These are phyloP conservation scores for Dexiosoma caninum DNA, from an alignment of 2,888 invertebrate species.

Conservation along the genomic window DNA sequence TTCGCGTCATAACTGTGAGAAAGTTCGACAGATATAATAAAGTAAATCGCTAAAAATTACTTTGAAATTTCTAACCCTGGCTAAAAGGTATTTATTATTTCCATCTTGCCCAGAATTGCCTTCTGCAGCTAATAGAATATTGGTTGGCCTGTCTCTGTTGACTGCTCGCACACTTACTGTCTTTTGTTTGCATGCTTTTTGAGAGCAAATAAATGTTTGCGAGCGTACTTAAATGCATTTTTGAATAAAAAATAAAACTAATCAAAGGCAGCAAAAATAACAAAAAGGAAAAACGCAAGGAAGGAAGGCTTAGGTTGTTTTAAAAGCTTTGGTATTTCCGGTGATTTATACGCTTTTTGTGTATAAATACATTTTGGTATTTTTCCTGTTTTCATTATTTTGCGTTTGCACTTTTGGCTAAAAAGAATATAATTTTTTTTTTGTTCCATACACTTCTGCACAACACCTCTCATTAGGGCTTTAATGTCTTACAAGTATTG, in stretches of 20 bases:
- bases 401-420: neutral
- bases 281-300: neutral
- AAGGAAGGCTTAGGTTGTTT: constrained; percentile 54
- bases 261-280: no score
- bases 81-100: neutral
- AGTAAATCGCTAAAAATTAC: no score
- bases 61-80: no score
- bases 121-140: constrained; percentile 14
- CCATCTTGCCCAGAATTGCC: neutral
- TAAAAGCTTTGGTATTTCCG: constrained; percentile 59
- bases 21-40: no score
- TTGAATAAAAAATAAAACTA: neutral
- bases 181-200: constrained; percentile 2
- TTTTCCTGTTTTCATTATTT: constrained; percentile 3
- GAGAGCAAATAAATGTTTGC: constrained; percentile 11
- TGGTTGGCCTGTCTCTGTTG: constrained; percentile 8
- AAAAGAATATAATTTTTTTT: neutral
- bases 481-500: neutral
- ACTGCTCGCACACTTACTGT: neutral
- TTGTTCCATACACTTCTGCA: neutral
- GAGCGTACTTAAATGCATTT: constrained; percentile 6
- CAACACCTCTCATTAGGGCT: constrained; percentile 10
- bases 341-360: constrained; percentile 56
- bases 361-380: constrained; percentile 30
- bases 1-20: no score